Base-by-base conservation (phyloP, 2,888 invertebrate species). In the Brenthis ino region DNA sequence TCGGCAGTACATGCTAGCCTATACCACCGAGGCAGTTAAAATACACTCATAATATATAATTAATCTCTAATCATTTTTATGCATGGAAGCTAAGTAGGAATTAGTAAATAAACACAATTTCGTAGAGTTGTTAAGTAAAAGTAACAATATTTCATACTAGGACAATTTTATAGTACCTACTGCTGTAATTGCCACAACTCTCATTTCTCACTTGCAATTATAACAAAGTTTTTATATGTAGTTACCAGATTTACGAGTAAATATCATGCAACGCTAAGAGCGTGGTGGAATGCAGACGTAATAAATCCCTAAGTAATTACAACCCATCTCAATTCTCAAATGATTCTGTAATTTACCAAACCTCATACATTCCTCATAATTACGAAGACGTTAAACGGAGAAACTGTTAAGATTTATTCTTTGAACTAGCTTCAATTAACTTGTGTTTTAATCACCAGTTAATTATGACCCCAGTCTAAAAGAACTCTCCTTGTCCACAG, bases 261-360 rank as follows among this genome's bases (percentile, higher is more conserved):
- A 3, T 16, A 53, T 53, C 43, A 63, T 63, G 63, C 43, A 20
- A 63, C 37, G 4, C 16, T 51, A 16, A 51, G n/a, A 51, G 50
- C 47, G 12, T 37, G 47, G 20, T 50, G 48, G 66, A 67, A 67
- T 71, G 69, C 56, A 60, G 56, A 51, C 28, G 14, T 56, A n/a
- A 67, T 57, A 67, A 57, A 64, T 57, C 33, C 48, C 48, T 61
- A 20, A 50, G 14, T 37, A 50, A 56, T 65, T 28, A 53, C n/a
- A 64, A 28, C 14, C 33, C 48, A 64, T 56, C 16, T 56, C 16
- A 56, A 48, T 47, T 50, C 13, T 14, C 47, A 48, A 28, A 53
- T 56, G 47, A 8, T 55, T 28, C 47, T 56, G 11, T 47, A 47
- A 43, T 56, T 33, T 61, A 51, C 20, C 3, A 33, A 53, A 50